phyloP scores from a whole-genome alignment of 2,113 vertebrate species.

The Chelonoidis abingdonii region DNA sequence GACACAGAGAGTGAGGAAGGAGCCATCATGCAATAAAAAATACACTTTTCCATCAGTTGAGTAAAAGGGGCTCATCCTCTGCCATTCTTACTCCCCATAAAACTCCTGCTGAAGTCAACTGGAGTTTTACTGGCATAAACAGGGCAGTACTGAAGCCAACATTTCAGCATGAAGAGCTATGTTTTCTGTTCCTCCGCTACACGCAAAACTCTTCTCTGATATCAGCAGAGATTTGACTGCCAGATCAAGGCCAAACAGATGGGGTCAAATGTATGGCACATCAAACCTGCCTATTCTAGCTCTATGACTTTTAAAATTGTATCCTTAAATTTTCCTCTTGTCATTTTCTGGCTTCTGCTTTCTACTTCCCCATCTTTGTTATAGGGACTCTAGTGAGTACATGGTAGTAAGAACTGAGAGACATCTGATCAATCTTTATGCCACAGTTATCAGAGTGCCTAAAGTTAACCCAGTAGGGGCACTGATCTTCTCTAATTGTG shows the following conservation, averaged over 20 bases:
- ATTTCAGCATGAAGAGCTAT: too few species aligned
- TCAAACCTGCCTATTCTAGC: background rate
- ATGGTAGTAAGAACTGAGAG: background rate
- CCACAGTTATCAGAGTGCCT: background rate
- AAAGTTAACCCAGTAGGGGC: background rate
- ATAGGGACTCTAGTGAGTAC: background rate
- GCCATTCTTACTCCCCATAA: background rate
- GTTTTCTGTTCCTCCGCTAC: background rate
- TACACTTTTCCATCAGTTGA: background rate
- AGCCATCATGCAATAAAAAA: background rate
- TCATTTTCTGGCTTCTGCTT: background rate
- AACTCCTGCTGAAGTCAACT: background rate
- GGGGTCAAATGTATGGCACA: background rate
- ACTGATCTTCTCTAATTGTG: background rate
- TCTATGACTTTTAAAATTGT: background rate
- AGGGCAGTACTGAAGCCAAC: background rate
- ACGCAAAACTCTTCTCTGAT: background rate
- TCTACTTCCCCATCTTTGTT: background rate
- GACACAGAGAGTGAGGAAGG: background rate
- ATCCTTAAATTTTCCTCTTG: background rate
- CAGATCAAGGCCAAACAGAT: background rate
- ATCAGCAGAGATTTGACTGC: background rate
- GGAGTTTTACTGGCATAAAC: background rate
- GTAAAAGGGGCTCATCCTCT: background rate
- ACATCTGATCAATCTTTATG: background rate